These are phyloP conservation scores for Rallus crepitans DNA, from an alignment of 2,797 vertebrate genomes.

Conservation along the genomic window DNA sequence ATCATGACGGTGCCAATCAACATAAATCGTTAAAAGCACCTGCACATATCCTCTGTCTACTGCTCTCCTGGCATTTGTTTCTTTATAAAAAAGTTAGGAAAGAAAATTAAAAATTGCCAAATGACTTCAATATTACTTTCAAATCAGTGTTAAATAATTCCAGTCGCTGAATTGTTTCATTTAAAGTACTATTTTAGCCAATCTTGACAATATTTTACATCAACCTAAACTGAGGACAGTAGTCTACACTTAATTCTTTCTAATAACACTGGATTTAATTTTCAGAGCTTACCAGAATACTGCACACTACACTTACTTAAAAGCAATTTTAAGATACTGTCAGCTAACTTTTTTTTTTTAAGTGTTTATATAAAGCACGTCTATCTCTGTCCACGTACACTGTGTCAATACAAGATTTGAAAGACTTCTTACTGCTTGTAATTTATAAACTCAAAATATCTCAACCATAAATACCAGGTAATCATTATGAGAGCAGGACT, in stretches of 20 bases:
- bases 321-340: neutral
- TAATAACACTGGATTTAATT: neutral
- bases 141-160: neutral
- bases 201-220: neutral
- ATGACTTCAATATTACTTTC: neutral
- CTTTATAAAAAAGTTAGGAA: conserved; percentile 70
- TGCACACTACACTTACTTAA: neutral
- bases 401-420: neutral
- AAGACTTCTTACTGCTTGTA: neutral
- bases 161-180: neutral
- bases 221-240: neutral
- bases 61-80: conserved; percentile 93
- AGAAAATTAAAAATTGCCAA: conserved; percentile 35
- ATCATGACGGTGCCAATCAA: conserved; percentile 97
- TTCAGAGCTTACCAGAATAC: neutral
- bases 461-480: neutral
- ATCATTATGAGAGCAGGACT: neutral
- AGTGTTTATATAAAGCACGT: neutral
- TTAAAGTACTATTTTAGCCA: neutral
- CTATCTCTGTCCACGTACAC: neutral
- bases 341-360: neutral
- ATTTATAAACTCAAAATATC: neutral
- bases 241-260: neutral
- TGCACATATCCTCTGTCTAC: conserved; percentile 91
- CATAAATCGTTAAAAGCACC: conserved; percentile 87